A percentile compares a stretch with the other conserved stretches of the same genome.
Conservation (phyloP, 2,888 invertebrate species). For the Lypha dubia region DNA sequence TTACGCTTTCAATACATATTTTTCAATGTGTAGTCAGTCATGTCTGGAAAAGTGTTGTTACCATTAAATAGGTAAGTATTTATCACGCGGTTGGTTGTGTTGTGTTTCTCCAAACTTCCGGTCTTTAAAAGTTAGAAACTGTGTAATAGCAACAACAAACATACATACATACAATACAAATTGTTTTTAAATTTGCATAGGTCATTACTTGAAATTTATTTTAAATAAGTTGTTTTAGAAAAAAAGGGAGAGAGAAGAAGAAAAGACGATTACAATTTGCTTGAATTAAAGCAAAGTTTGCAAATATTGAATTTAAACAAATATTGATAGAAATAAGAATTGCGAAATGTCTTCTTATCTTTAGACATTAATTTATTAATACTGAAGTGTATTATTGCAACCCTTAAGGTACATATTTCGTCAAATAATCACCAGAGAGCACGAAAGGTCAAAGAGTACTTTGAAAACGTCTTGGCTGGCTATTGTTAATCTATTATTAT, state of each 20-base stretch:
- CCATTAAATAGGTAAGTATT: too few species aligned
- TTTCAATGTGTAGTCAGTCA: slow-evolving; percentile 44
- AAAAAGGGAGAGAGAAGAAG: not conserved
- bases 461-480: slow-evolving; percentile 16
- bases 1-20: slow-evolving; percentile 14
- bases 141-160: slow-evolving; percentile 22
- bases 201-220: slow-evolving; percentile 80
- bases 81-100: slow-evolving; percentile 10
- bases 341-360: slow-evolving; percentile 23
- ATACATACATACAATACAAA: not conserved
- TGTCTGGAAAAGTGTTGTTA: slow-evolving; percentile 13
- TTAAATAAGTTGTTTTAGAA: slow-evolving; percentile 8
- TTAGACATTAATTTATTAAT: slow-evolving; percentile 7
- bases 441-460: slow-evolving; percentile 55
- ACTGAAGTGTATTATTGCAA: too few species aligned
- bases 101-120: slow-evolving; percentile 58
- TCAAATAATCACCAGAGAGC: not conserved
- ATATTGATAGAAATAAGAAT: not conserved
- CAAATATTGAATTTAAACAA: not conserved
- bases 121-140: slow-evolving; percentile 51
- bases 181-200: slow-evolving; percentile 78
- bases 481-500: not conserved
- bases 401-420: not conserved
- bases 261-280: not conserved
- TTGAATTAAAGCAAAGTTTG: not conserved